Base-by-base conservation (phyloP, 1,140 invertebrate genomes). In the Chymomyza costata region DNA sequence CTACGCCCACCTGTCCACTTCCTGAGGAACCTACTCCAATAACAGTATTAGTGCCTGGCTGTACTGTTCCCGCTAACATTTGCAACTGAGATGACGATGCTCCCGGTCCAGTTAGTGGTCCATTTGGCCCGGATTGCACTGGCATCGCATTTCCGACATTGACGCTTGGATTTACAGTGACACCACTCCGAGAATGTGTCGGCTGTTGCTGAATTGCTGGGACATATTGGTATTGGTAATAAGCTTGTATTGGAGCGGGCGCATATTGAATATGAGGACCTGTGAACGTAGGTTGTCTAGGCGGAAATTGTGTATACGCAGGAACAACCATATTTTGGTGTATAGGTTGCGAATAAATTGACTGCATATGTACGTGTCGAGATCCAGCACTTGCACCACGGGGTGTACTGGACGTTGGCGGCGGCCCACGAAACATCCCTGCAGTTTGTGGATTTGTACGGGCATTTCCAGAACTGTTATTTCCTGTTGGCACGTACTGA, bases 201-300 rank as follows among this genome's bases (percentile, higher is more conserved):
- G 59, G 54, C 30, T 73, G 76, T 14, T 83, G 78, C 19, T 49
- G 78, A 3, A 67, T 55, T 35, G 52, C 45, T 37, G 47, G 48
- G 25, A 78, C 18, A 60, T 84, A 84, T 53, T 59, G 65, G 47
- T 82, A 82, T 19, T 56, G 65, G 43, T 82, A 82, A 35, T 65
- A 81, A 16, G 47, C 5, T 13, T 28, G 31, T 40, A 80, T 62
- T 2, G 49, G 66, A 7, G 53, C 32, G 0, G 52, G 66, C 25
- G 70, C 59, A 53, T 71, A 82, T 67, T 82, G 76, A 35, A 78
- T 19, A 17, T 82, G 76, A 25, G 65, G 65, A 11, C 61, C 6
- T 51, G 46, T 55, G 57, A 63, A 82, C 16, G 74, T 57, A 37
- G 80, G 78, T 28, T 70, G 76, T 18, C 76, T 49, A 16, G 71